These are phyloP conservation scores for Zingel zingel DNA, from an alignment of 2,113 vertebrate species.

Conservation along the genomic window DNA sequence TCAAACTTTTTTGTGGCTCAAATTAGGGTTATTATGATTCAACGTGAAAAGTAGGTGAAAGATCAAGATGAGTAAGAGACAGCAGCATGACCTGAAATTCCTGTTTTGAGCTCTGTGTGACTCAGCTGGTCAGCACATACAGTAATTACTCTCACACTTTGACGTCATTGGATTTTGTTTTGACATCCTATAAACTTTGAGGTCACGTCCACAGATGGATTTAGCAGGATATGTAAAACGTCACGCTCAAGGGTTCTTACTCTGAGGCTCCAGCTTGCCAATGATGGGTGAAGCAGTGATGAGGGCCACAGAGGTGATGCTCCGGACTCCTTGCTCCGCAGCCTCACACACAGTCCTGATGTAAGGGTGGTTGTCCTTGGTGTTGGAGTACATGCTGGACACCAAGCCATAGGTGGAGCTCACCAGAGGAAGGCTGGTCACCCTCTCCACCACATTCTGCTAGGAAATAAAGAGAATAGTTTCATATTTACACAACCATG, in stretches of 20 bases:
- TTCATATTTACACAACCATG: not conserved
- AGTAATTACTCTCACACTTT: not conserved
- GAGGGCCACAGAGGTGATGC: conserved; percentile 88
- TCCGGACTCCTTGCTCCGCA: conserved; percentile 90
- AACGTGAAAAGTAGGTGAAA: conserved; percentile 55
- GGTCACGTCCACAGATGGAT: not conserved
- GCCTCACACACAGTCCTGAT: conserved; percentile 87
- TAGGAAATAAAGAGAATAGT: not conserved
- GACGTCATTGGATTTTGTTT: not conserved
- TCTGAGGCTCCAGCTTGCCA: conserved; percentile 91
- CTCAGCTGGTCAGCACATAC: conserved; percentile 4
- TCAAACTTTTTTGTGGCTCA: not conserved
- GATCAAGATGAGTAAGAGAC: conserved; percentile 33
- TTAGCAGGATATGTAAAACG: not conserved
- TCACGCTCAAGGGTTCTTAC: conserved; percentile 80
- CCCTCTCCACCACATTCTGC: conserved; percentile 91
- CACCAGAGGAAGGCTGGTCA: conserved; percentile 91
- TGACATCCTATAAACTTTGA: not conserved
- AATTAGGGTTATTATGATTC: not conserved
- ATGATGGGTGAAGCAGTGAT: conserved; percentile 90
- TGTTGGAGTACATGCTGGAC: conserved; percentile 87
- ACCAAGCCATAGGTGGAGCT: conserved; percentile 92
- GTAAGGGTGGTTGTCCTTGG: conserved; percentile 92
- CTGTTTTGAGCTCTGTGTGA: conserved; percentile 34
- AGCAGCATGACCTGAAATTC: conserved; percentile 16